A percentile compares a stretch with the other conserved stretches of the same genome.
Conservation (phyloP, 2,113 vertebrate species). For the Megaceryle torquata region DNA sequence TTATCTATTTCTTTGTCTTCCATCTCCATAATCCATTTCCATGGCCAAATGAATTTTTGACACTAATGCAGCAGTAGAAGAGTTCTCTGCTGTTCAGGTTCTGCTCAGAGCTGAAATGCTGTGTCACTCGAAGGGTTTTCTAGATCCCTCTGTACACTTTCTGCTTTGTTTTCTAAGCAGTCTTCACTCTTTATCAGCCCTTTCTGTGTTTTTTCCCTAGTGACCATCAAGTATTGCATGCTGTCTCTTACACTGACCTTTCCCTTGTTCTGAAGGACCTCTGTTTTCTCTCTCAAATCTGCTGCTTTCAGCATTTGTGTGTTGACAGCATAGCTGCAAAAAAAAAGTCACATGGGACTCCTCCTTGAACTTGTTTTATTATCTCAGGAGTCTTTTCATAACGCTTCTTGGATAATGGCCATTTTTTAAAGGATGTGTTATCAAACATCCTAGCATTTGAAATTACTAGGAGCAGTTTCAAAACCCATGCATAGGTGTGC, state of each 20-base stretch:
- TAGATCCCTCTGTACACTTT: background rate
- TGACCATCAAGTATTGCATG: background rate
- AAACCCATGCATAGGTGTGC: fast-evolving
- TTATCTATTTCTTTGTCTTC: background rate
- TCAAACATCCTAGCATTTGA: background rate
- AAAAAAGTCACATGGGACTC: background rate
- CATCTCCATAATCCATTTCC: background rate
- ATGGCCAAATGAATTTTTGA: background rate
- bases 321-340: background rate
- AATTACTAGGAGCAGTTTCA: too few species aligned
- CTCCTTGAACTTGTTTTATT: background rate
- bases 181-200: background rate
- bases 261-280: background rate
- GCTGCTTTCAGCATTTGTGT: background rate
- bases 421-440: background rate
- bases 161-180: background rate
- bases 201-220: background rate
- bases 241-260: background rate
- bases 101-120: background rate
- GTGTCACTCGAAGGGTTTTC: background rate
- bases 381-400: background rate
- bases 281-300: background rate
- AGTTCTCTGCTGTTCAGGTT: background rate
- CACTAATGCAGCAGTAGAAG: background rate
- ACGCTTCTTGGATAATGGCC: background rate